These are phyloP conservation scores for Brevimyrus niger DNA, from an alignment of 2,113 vertebrate species.

Conservation along the genomic window DNA sequence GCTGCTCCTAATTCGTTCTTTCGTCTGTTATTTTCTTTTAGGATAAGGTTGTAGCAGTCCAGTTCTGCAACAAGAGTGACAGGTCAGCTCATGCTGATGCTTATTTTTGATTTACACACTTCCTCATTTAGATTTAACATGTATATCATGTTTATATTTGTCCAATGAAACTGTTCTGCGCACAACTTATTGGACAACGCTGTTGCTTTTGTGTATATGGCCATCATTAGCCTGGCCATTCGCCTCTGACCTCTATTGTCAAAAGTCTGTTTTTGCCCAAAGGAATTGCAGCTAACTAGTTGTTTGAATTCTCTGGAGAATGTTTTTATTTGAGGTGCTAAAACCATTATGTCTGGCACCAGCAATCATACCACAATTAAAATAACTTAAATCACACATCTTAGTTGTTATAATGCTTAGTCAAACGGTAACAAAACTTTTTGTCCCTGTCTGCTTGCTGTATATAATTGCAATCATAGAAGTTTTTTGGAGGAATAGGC, in stretches of 20 bases:
- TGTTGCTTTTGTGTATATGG: neutral
- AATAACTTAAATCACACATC: neutral
- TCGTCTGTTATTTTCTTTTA: constrained; percentile 41
- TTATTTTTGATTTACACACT: neutral
- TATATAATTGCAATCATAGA: neutral
- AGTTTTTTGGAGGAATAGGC: neutral
- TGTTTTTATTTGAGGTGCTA: neutral
- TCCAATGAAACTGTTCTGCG: neutral
- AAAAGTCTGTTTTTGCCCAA: neutral
- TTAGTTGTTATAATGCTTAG: neutral
- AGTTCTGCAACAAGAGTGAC: constrained; percentile 93
- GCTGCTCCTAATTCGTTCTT: neutral
- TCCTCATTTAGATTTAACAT: neutral
- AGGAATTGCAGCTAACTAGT: neutral
- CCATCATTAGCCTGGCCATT: neutral
- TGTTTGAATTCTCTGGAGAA: neutral
- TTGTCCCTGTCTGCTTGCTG: neutral
- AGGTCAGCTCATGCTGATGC: constrained; percentile 62
- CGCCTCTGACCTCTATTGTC: neutral
- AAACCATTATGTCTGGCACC: neutral
- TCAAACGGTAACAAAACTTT: neutral
- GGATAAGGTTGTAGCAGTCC: constrained; percentile 95
- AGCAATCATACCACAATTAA: neutral
- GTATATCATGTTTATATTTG: neutral
- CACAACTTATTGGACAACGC: neutral